phyloP scores from a whole-genome alignment of 2,888 invertebrate species.

The Drosophila percnosoma region DNA sequence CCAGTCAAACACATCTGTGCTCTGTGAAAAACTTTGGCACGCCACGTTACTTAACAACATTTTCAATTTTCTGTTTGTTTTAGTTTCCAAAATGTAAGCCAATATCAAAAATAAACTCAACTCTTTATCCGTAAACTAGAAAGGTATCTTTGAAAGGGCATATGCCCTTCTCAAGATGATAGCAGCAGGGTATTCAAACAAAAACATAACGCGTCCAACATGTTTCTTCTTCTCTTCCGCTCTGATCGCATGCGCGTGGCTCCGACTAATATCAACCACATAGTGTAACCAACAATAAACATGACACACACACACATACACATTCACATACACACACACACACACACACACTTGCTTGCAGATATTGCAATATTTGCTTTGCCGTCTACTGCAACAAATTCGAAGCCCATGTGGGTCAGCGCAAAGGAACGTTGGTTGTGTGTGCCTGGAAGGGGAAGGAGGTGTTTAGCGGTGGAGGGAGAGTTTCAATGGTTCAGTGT shows the following conservation, averaged over 20 bases:
- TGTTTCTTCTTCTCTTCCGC: conserved; percentile 51
- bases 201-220: conserved; percentile 46
- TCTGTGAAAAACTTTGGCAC: background rate
- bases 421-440: background rate
- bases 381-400: conserved; percentile 54
- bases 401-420: conserved; percentile 29
- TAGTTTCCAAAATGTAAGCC: background rate
- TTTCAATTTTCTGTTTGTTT: background rate
- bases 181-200: conserved; percentile 30
- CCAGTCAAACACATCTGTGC: conserved; percentile 16
- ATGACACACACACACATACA: conserved; percentile 5
- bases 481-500: background rate
- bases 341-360: conserved; percentile 17
- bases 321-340: background rate
- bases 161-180: background rate
- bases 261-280: conserved; percentile 53
- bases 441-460: no score
- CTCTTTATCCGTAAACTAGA: background rate
- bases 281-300: conserved; percentile 54
- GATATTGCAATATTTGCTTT: conserved; percentile 48
- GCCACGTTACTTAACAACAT: background rate
- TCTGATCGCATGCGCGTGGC: conserved; percentile 51
- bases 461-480: background rate
- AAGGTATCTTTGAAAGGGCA: background rate
- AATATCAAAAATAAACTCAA: background rate